These are phyloP conservation scores for Neocrepidodera transversa DNA, from an alignment of 2,888 invertebrate species.

Conservation along the genomic window DNA sequence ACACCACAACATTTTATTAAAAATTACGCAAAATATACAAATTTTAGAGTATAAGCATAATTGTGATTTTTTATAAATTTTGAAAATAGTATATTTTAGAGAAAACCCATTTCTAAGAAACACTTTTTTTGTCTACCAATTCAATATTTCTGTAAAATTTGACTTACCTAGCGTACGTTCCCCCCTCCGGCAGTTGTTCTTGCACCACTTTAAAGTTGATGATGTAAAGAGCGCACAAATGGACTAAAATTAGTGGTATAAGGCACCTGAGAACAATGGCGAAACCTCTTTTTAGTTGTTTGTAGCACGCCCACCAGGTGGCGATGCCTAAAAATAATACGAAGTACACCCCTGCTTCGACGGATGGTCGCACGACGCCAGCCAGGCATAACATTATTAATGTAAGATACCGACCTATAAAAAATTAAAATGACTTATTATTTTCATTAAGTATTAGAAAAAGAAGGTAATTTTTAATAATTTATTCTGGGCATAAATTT, in stretches of 20 bases:
- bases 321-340: constrained; percentile 82
- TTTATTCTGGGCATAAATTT: too few species aligned
- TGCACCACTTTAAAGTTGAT: constrained; percentile 89
- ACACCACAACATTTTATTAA: too few species aligned
- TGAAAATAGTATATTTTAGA: too few species aligned
- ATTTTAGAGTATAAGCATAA: too few species aligned
- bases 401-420: constrained; percentile 71
- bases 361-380: constrained; percentile 82
- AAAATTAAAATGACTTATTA: constrained; percentile 30
- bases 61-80: too few species aligned
- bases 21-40: too few species aligned
- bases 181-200: constrained; percentile 71
- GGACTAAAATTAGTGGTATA: constrained; percentile 77
- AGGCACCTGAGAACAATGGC: constrained; percentile 74
- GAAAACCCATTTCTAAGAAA: too few species aligned
- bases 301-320: constrained; percentile 87
- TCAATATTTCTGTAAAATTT: neutral
- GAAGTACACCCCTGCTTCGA: constrained; percentile 86
- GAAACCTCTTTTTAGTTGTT: constrained; percentile 78
- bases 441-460: too few species aligned
- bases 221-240: constrained; percentile 75
- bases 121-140: too few species aligned
- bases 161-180: constrained; percentile 76
- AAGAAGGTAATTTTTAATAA: too few species aligned
- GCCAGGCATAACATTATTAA: constrained; percentile 73